phyloP scores from a whole-genome alignment of 2,888 invertebrate genomes.

The Meandrusa payeni region DNA sequence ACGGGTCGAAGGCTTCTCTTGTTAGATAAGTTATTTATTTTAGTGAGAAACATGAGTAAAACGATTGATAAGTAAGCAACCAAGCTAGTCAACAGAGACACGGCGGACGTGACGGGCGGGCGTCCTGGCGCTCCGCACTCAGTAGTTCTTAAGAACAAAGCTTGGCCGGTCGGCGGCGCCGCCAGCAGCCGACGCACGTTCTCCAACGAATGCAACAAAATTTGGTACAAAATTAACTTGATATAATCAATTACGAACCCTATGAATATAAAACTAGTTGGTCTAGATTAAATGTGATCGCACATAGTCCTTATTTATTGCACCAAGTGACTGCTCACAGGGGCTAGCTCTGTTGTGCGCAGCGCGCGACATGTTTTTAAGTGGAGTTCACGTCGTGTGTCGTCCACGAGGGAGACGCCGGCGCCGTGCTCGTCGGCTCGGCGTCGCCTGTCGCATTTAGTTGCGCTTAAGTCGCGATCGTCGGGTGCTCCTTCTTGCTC shows the following conservation, averaged over 20 bases:
- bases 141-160: no score
- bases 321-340: slow-evolving; percentile 25
- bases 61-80: slow-evolving; percentile 69
- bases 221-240: slow-evolving; percentile 72
- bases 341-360: background rate
- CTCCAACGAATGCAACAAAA: slow-evolving; percentile 42
- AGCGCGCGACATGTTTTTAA: slow-evolving; percentile 2
- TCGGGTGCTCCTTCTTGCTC: slow-evolving; percentile 68
- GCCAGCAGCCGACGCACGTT: slow-evolving; percentile 23
- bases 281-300: slow-evolving; percentile 59
- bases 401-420: background rate
- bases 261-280: slow-evolving; percentile 53
- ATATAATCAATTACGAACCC: slow-evolving; percentile 52
- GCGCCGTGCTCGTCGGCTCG: slow-evolving; percentile 23
- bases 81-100: slow-evolving; percentile 73
- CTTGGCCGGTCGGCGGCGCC: slow-evolving; percentile 26
- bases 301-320: slow-evolving; percentile 50
- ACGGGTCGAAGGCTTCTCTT: slow-evolving; percentile 53
- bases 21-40: slow-evolving; percentile 76
- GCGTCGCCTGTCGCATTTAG: slow-evolving; percentile 26
- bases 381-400: background rate
- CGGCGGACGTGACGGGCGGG: slow-evolving; percentile 35
- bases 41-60: slow-evolving; percentile 66
- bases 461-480: slow-evolving; percentile 29
- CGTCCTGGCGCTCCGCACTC: no score